A percentile compares a stretch with the other conserved stretches of the same genome.
These are phyloP conservation scores for Drosophila erecta DNA, from an alignment of 1,140 invertebrate species.

Conservation along the genomic window DNA sequence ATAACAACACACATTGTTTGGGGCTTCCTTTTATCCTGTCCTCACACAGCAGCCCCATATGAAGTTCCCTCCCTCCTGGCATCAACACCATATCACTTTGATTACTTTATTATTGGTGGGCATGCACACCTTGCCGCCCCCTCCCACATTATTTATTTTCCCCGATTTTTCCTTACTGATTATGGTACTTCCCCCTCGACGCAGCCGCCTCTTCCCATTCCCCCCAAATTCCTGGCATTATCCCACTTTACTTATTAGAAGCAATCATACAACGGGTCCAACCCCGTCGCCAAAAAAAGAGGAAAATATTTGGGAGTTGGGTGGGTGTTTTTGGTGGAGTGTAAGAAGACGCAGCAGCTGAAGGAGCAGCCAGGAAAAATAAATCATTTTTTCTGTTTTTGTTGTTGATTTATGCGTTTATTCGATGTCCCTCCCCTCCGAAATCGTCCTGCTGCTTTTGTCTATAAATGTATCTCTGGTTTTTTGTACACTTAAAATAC, in stretches of 20 bases:
- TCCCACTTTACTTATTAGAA: slow-evolving; percentile 78
- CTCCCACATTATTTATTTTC: slow-evolving; percentile 2
- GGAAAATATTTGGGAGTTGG: neutral
- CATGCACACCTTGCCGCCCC: slow-evolving; percentile 39
- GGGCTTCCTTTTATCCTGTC: slow-evolving; percentile 20
- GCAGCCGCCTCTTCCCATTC: neutral
- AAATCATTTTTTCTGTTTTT: slow-evolving; percentile 83
- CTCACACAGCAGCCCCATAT: neutral
- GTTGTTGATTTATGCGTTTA: slow-evolving; percentile 82
- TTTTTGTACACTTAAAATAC: neutral
- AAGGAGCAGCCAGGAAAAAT: slow-evolving; percentile 53
- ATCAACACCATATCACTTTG: slow-evolving; percentile 81
- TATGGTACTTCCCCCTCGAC: slow-evolving; percentile 31
- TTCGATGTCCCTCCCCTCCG: slow-evolving; percentile 62
- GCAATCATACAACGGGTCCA: slow-evolving; percentile 63
- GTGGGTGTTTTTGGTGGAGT: neutral
- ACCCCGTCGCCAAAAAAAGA: slow-evolving; percentile 12
- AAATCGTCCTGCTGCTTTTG: neutral
- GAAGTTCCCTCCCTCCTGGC: slow-evolving; percentile 5
- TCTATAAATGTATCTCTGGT: slow-evolving; percentile 30
- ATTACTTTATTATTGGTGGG: slow-evolving; percentile 80
- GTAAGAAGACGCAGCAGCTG: slow-evolving; percentile 27
- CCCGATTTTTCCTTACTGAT: slow-evolving; percentile 47
- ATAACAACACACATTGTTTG: slow-evolving; percentile 45
- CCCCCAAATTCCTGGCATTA: slow-evolving; percentile 30